Percentiles rank a stretch among this genome's conserved stretches.
These are phyloP conservation scores for Passer domesticus DNA, from an alignment of 2,113 vertebrate species.

Conservation along the genomic window DNA sequence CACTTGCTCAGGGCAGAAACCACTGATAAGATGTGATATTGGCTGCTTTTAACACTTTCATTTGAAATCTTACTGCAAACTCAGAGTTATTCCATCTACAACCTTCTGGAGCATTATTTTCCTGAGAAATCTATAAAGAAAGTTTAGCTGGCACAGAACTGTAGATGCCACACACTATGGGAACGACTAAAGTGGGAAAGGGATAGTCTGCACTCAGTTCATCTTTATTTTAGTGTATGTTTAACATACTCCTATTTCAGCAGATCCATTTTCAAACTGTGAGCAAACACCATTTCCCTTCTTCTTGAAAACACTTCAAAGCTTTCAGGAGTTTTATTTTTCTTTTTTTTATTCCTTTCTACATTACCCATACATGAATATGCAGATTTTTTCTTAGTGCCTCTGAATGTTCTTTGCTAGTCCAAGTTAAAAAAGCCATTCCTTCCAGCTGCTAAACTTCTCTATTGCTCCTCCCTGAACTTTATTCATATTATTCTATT, in stretches of 20 bases:
- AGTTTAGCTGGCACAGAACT: background rate
- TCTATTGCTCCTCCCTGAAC: background rate
- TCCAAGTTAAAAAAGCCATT: background rate
- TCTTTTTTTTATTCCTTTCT: rapidly evolving
- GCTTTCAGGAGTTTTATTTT: background rate
- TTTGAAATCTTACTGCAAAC: background rate
- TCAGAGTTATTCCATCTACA: background rate
- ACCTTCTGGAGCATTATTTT: background rate
- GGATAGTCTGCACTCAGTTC: background rate
- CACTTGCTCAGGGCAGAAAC: background rate
- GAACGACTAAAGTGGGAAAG: background rate
- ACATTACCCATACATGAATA: background rate
- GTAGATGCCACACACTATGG: background rate
- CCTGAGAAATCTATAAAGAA: background rate
- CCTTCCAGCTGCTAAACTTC: background rate
- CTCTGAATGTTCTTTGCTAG: background rate
- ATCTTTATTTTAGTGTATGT: background rate
- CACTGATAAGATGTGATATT: background rate
- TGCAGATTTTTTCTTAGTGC: background rate
- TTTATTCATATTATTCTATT: background rate
- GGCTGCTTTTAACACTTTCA: background rate
- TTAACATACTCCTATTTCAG: background rate
- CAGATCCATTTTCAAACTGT: background rate
- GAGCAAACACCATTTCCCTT: background rate
- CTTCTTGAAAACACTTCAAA: background rate